Percentiles rank a stretch among this genome's conserved stretches.
phyloP scores from a whole-genome alignment of 2,888 invertebrate genomes.

The Cryptus armator region DNA sequence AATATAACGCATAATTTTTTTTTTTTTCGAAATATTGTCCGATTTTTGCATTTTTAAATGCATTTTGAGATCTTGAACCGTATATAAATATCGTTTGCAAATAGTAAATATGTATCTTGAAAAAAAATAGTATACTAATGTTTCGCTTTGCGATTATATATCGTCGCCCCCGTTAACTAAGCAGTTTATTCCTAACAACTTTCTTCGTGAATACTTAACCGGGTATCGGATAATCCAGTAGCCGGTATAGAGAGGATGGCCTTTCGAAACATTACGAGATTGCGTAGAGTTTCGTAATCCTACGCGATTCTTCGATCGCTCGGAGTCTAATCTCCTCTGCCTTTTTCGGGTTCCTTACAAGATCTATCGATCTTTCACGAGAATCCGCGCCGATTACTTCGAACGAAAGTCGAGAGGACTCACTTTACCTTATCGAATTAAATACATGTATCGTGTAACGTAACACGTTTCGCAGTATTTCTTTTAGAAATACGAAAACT shows the following conservation, averaged over 20 bases:
- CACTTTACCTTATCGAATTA: conserved; percentile 29
- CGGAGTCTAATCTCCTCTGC: conserved; percentile 20
- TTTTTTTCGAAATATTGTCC: not conserved
- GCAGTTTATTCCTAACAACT: conserved; percentile 8
- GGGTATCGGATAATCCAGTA: conserved; percentile 16
- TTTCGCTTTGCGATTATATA: not conserved
- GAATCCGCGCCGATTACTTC: not conserved
- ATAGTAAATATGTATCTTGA: not conserved
- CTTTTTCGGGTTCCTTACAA: conserved; percentile 32
- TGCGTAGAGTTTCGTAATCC: conserved; percentile 63
- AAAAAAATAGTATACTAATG: not conserved
- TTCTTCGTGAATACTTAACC: conserved; percentile 35
- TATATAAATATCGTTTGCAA: not conserved
- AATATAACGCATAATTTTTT: too few relatives aligned
- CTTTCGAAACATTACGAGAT: conserved; percentile 60
- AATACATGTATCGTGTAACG: conserved; percentile 18
- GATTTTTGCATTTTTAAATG: not conserved
- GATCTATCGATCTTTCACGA: conserved; percentile 29
- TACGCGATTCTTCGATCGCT: conserved; percentile 32
- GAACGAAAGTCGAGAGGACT: conserved; percentile 27
- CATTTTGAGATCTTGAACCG: not conserved
- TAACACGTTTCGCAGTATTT: conserved; percentile 20
- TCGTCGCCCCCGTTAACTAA: not conserved
- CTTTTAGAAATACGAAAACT: not conserved
- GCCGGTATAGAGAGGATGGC: not conserved